Percentiles rank a stretch among this genome's conserved stretches.
These are phyloP conservation scores for Eudasyphora cyanicolor DNA, from an alignment of 2,888 invertebrate species.

Conservation along the genomic window DNA sequence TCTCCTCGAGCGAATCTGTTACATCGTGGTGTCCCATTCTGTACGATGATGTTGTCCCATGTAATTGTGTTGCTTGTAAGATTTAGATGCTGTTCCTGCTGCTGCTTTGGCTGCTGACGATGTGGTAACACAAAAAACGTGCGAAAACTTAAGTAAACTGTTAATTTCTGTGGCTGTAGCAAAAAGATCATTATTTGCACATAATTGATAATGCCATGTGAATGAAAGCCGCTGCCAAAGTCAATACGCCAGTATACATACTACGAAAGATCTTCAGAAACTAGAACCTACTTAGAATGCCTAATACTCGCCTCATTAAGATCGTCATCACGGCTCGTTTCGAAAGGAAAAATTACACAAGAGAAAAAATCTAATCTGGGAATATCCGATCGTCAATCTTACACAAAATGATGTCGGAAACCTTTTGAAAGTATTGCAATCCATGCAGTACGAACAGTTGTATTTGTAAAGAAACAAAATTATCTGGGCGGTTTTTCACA, in stretches of 20 bases:
- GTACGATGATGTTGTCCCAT: conserved; percentile 21
- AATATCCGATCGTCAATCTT: neutral
- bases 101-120: neutral
- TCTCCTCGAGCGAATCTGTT: conserved; percentile 25
- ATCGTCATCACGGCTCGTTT: conserved; percentile 1
- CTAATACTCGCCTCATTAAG: conserved; percentile 2
- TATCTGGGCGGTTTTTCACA: too few relatives aligned
- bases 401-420: neutral
- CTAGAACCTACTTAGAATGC: neutral
- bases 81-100: neutral
- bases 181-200: conserved; percentile 52
- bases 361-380: neutral
- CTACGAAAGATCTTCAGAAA: neutral
- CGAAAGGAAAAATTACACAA: neutral
- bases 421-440: too few relatives aligned
- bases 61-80: conserved; percentile 38
- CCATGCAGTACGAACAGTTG: too few relatives aligned
- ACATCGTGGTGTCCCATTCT: conserved; percentile 29
- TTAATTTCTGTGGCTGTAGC: conserved; percentile 43
- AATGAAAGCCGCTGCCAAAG: conserved; percentile 42
- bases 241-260: too few relatives aligned
- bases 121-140: conserved; percentile 57
- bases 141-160: conserved; percentile 57
- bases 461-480: too few relatives aligned
- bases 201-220: conserved; percentile 63